Base-by-base conservation (phyloP, 2,113 vertebrate species). In the Nycticebus coucang region DNA sequence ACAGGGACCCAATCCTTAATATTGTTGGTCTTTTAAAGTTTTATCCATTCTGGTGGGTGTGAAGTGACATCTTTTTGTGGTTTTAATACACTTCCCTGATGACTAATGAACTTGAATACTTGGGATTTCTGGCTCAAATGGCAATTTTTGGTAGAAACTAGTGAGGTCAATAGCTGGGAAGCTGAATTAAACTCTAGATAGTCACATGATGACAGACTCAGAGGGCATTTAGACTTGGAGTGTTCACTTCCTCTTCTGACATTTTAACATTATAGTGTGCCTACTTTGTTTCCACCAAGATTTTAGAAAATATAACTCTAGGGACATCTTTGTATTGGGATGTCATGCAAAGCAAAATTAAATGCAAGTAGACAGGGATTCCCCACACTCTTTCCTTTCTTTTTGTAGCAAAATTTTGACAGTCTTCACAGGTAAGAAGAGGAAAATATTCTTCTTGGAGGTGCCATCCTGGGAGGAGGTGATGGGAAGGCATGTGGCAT, bases 41-140 rank as follows among this genome's bases (percentile, higher is more conserved):
- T 81, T 91, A 75, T 50, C 30, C 33, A 30, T 81, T 68, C 85
- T 59, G 66, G 59, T 87, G 45, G 30, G 21, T 26, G 8, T 37
- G n/a, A 66, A 89, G 41, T 79, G 41, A 62, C 72, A 60, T 12
- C 66, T 95, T 53, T 50, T 57, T 90, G 66, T 50, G 50, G 50
- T 66, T 89, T 90, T 90, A 74, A 90, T 86, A 74, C n/a, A 15
- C 2, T 15, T 85, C 64, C 7, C 22, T 74, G 66, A 66, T 86
- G 86, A 85, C 28, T 66, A 68, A 86, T n/a, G 50, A 64, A 30
- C 13, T 85, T 68, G 5, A 68, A 45, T 45, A 75, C 33, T 75
- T 90, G 75, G 33, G n/a, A 82, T 95, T 93, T 93, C 71, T 81
- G 41, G 14, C 57, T 86, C 37, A 75, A n/a, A 45, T 21, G 17